Percentiles rank a stretch among this genome's conserved stretches.
These are phyloP conservation scores for Glaucomys volans DNA, from an alignment of 2,113 vertebrate species.

Conservation along the genomic window DNA sequence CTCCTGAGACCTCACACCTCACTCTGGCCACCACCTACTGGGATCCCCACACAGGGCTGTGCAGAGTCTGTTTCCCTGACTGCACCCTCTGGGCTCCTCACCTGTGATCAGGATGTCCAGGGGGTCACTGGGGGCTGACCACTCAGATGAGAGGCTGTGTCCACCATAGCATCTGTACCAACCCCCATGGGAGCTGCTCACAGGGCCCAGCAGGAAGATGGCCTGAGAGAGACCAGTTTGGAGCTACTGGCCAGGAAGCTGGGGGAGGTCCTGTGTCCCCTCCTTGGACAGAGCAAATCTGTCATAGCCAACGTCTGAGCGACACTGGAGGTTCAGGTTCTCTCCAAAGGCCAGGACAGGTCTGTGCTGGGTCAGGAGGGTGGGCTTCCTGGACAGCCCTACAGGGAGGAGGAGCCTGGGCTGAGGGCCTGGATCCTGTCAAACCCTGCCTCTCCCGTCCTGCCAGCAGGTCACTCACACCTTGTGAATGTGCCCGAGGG, in stretches of 20 bases:
- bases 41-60: accelerated
- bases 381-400: background rate
- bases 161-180: background rate
- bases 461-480: background rate
- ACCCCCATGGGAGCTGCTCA: accelerated
- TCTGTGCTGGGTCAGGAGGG: background rate
- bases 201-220: background rate
- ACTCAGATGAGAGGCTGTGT: accelerated
- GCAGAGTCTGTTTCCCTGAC: background rate
- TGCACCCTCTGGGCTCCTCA: background rate
- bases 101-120: slow-evolving; percentile 32
- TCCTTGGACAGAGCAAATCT: background rate
- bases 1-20: background rate
- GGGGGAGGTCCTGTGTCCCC: accelerated
- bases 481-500: background rate
- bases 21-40: accelerated
- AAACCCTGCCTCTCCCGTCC: background rate
- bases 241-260: accelerated
- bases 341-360: background rate
- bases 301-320: accelerated
- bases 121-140: background rate
- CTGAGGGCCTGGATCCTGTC: no score
- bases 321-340: background rate
- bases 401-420: accelerated
- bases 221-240: background rate